These are phyloP conservation scores for Ovis aries DNA, from an alignment of 2,113 vertebrate genomes.

Conservation along the genomic window DNA sequence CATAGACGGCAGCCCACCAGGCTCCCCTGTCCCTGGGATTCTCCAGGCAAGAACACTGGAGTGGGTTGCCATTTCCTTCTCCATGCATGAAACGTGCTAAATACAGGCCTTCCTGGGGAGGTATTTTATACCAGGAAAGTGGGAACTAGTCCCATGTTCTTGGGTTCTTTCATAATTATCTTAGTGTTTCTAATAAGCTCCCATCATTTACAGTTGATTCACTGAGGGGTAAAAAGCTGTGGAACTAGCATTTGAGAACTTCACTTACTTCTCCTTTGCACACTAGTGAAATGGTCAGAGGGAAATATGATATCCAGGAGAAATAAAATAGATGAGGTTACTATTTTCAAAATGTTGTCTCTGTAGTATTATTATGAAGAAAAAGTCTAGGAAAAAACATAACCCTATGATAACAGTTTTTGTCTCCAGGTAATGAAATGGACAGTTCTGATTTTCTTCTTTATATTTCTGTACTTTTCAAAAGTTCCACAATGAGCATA, in stretches of 20 bases:
- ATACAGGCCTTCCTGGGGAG: background rate
- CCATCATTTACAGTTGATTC: background rate
- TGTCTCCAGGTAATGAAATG: background rate
- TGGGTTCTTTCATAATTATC: background rate
- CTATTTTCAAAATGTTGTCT: slow-evolving; percentile 6
- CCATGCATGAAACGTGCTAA: background rate
- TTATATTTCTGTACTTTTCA: background rate
- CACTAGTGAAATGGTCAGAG: background rate
- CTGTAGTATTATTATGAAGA: background rate
- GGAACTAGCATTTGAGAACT: background rate
- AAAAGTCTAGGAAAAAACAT: background rate
- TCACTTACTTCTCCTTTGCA: background rate
- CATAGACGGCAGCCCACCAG: no score
- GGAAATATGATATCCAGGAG: background rate
- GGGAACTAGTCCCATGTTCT: background rate
- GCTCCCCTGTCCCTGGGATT: no score
- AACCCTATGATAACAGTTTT: background rate
- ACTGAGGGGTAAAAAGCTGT: background rate
- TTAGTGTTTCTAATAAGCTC: background rate
- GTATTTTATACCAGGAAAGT: background rate
- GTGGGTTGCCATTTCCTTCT: no score
- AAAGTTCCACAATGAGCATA: background rate
- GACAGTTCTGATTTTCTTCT: background rate
- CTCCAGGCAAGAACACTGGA: no score
- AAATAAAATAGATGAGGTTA: background rate